Conservation (phyloP, 2,888 invertebrate genomes). For the Stenodema calcarata region DNA sequence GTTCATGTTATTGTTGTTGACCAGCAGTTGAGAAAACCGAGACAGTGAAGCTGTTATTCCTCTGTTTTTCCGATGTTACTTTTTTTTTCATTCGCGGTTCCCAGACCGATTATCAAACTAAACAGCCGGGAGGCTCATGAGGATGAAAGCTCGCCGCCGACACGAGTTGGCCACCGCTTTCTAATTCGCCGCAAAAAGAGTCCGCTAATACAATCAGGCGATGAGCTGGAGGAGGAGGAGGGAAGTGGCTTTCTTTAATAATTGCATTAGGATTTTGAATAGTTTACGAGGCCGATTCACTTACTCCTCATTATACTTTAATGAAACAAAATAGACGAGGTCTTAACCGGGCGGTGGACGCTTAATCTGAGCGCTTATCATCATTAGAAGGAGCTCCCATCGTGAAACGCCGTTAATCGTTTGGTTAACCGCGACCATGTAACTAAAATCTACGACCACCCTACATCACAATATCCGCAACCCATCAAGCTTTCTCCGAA, state of each 20-base stretch:
- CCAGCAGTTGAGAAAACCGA: background rate
- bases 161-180: background rate
- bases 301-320: background rate
- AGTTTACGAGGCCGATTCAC: background rate
- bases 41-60: background rate
- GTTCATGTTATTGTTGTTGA: background rate
- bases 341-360: background rate
- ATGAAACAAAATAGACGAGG: background rate
- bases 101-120: slow-evolving; percentile 17
- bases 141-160: background rate
- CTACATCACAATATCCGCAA: background rate
- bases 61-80: background rate
- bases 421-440: slow-evolving; percentile 1
- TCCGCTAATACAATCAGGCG: background rate
- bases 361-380: background rate
- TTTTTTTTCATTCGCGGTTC: background rate
- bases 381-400: slow-evolving; percentile 5
- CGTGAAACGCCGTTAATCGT: slow-evolving; percentile 16
- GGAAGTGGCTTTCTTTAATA: background rate
- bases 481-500: background rate
- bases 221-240: background rate
- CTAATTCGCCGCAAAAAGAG: background rate
- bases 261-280: background rate
- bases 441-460: background rate
- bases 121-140: background rate